Evolutionary conservation across 2,888 invertebrate species (phyloP).

Genomic region (Sphaerophoria rueppellii): DNA sequence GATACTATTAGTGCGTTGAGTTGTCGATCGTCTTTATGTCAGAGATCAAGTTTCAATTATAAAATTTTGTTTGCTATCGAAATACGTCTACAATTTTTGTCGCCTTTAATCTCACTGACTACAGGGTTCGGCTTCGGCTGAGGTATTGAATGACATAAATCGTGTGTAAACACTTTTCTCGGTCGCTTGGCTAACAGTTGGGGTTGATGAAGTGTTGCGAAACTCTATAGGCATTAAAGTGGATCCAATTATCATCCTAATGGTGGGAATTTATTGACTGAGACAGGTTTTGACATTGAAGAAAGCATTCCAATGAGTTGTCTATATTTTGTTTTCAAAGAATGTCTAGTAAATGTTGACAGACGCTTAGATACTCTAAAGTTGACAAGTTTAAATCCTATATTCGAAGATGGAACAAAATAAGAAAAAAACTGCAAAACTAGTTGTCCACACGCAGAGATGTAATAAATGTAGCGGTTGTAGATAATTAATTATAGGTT

Average conservation of each 20-base stretch:
- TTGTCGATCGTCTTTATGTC: slow-evolving; percentile 9
- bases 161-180: slow-evolving; percentile 58
- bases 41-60: slow-evolving; percentile 58
- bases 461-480: slow-evolving; percentile 18
- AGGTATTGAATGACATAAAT: slow-evolving; percentile 50
- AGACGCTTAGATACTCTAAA: no score
- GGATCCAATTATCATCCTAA: not conserved
- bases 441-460: not conserved
- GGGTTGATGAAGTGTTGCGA: slow-evolving; percentile 39
- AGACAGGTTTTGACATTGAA: slow-evolving; percentile 44
- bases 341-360: no score
- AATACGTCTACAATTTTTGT: slow-evolving; percentile 39
- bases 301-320: not conserved
- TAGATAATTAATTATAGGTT: not conserved
- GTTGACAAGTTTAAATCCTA: no score
- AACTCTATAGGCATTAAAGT: slow-evolving; percentile 27
- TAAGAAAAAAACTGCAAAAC: not conserved
- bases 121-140: not conserved
- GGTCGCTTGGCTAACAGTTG: slow-evolving; percentile 55
- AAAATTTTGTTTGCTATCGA: slow-evolving; percentile 19
- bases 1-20: slow-evolving; percentile 11
- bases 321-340: not conserved
- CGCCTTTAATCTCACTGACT: slow-evolving; percentile 39
- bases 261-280: slow-evolving; percentile 26
- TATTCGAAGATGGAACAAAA: no score